phyloP scores from a whole-genome alignment of 2,797 vertebrate species.

The Takifugu ocellatus region DNA sequence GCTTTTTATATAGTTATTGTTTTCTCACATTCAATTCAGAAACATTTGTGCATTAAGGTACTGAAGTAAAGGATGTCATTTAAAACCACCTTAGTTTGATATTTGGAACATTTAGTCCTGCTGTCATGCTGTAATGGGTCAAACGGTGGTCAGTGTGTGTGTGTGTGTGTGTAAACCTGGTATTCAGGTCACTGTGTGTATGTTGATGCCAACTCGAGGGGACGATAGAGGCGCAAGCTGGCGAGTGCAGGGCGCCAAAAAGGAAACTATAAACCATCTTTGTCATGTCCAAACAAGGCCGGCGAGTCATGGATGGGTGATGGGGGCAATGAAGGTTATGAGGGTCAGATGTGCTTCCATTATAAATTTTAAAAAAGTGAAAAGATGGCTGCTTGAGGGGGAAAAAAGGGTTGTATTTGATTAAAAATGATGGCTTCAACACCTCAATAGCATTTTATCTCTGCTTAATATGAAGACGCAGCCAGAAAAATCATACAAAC shows the following conservation, averaged over 20 bases:
- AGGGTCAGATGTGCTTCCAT: conserved; percentile 47
- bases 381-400: too few relatives aligned
- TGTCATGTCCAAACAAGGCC: conserved; percentile 48
- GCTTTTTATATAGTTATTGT: too few relatives aligned
- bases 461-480: too few relatives aligned
- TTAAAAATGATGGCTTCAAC: too few relatives aligned
- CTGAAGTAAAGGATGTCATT: too few relatives aligned
- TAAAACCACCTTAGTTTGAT: too few relatives aligned
- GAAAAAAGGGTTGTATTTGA: too few relatives aligned
- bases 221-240: conserved; percentile 39
- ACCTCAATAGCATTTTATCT: too few relatives aligned
- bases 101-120: too few relatives aligned
- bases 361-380: conserved; percentile 4
- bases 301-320: conserved; percentile 45
- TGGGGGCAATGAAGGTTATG: conserved; percentile 44
- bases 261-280: conserved; percentile 59
- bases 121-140: not conserved
- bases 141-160: not conserved
- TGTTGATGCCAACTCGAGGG: conserved; percentile 32
- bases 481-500: too few relatives aligned
- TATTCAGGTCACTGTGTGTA: conserved; percentile 36
- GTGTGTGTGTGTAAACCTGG: conserved; percentile 20
- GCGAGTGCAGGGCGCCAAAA: conserved; percentile 32
- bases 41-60: too few relatives aligned
- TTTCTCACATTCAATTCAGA: too few relatives aligned